Evolutionary conservation across 2,113 vertebrate species (phyloP).

Genomic region (Forbesichthys papilliferus): DNA sequence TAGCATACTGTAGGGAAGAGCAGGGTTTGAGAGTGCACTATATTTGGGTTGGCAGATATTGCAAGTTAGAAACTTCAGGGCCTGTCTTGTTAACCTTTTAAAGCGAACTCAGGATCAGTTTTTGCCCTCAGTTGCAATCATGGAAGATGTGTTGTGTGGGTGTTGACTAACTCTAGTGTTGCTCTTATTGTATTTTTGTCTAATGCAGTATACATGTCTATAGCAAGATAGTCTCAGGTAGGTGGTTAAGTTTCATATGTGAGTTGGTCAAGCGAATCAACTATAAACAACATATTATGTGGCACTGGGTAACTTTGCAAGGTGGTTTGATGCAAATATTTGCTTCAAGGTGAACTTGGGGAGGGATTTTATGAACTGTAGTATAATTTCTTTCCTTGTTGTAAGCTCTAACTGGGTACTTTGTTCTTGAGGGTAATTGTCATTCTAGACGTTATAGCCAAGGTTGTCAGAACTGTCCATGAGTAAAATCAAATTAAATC

Average conservation of each 20-base stretch:
- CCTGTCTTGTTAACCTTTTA: background rate
- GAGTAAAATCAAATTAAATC: too few species aligned
- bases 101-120: slow-evolving; percentile 17
- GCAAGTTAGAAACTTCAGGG: slow-evolving; percentile 20
- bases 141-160: background rate
- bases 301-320: slow-evolving; percentile 11
- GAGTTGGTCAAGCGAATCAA: slow-evolving; percentile 10
- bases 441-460: too few species aligned
- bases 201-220: background rate
- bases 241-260: slow-evolving; percentile 17
- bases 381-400: too few species aligned
- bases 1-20: background rate
- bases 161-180: background rate
- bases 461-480: too few species aligned
- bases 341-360: background rate
- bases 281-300: slow-evolving; percentile 8
- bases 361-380: background rate
- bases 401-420: too few species aligned
- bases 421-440: too few species aligned
- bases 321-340: slow-evolving; percentile 12
- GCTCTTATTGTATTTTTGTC: background rate
- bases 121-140: slow-evolving; percentile 48
- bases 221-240: slow-evolving; percentile 7
- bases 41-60: slow-evolving; percentile 40
- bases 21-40: background rate